These are phyloP conservation scores for Yponomeuta malinellus DNA, from an alignment of 2,888 invertebrate genomes.

Conservation along the genomic window DNA sequence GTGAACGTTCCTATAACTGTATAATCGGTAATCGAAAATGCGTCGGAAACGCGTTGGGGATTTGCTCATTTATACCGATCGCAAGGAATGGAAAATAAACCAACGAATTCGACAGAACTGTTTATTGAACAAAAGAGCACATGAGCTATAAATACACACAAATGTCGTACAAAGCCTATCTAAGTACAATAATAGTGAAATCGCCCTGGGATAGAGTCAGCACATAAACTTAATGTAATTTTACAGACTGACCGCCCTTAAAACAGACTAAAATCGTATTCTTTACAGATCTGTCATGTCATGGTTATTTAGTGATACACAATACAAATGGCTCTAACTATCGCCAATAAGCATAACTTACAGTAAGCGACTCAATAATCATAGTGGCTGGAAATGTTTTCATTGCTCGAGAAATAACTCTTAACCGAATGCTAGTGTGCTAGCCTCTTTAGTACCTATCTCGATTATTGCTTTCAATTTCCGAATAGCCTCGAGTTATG, in stretches of 20 bases:
- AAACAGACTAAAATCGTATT: no score
- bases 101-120: constrained; percentile 21
- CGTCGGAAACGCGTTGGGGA: no score
- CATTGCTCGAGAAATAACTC: neutral
- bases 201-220: neutral
- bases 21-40: no score
- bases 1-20: no score
- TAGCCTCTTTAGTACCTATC: neutral
- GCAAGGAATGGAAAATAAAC: neutral
- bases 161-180: constrained; percentile 33
- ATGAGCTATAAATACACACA: constrained; percentile 43
- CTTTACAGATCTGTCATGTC: no score
- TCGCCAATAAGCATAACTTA: neutral
- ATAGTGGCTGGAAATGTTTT: neutral
- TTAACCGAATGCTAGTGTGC: neutral
- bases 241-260: no score
- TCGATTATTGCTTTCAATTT: neutral
- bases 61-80: neutral
- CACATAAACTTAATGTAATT: neutral
- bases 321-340: neutral
- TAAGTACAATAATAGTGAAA: neutral
- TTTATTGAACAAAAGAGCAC: constrained; percentile 59
- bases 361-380: neutral
- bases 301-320: no score
- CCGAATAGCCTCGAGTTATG: neutral